A percentile compares a stretch with the other conserved stretches of the same genome.
Conservation (phyloP, 1,140 invertebrate species). For the Gryon sp. region DNA sequence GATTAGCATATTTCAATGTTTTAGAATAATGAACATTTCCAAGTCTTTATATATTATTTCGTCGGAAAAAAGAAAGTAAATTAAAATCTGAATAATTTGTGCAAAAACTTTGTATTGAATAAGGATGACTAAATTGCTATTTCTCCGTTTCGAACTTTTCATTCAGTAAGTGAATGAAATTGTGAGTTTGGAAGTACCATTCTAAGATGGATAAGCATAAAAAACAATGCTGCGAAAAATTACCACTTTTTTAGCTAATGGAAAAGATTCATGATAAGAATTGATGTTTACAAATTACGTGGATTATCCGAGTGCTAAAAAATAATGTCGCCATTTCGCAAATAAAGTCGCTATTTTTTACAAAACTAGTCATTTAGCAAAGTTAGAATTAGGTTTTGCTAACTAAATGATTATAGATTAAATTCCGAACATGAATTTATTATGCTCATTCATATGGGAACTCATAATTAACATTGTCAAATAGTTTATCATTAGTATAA, state of each 20-base stretch:
- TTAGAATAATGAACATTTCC: too few species aligned
- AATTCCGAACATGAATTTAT: conserved; percentile 23
- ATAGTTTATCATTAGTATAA: conserved; percentile 27
- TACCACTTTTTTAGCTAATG: conserved; percentile 25
- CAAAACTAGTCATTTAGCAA: background rate
- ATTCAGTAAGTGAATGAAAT: conserved; percentile 13
- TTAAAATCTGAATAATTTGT: too few species aligned
- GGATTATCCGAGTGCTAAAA: background rate
- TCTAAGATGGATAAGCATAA: background rate
- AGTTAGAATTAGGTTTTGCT: too few species aligned
- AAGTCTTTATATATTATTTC: too few species aligned
- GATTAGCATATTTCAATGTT: too few species aligned
- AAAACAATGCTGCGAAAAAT: conserved; percentile 26
- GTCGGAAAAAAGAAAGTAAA: too few species aligned
- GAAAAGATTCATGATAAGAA: conserved; percentile 28
- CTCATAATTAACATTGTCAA: conserved; percentile 27
- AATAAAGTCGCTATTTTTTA: conserved; percentile 3
- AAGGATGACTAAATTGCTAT: too few species aligned
- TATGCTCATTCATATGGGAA: conserved; percentile 15
- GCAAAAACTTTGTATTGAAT: too few species aligned
- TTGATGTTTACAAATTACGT: conserved; percentile 21
- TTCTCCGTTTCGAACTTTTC: background rate
- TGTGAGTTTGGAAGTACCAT: too few species aligned
- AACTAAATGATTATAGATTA: too few species aligned
- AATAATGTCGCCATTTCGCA: background rate